Conservation (phyloP, 2,113 vertebrate genomes). For the Rhagologus leucostigma region DNA sequence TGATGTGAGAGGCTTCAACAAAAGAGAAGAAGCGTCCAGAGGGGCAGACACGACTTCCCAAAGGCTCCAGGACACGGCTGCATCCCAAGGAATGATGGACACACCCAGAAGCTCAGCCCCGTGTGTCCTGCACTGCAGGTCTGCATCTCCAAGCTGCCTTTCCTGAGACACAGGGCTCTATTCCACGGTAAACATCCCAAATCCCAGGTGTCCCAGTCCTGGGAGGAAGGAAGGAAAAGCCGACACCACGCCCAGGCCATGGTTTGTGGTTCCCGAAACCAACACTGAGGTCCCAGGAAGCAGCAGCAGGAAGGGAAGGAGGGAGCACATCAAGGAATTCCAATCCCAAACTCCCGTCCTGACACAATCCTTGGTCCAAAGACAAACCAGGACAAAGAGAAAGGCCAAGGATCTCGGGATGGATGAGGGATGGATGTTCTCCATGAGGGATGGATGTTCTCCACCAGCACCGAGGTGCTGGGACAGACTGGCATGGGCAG, state of each 20-base stretch:
- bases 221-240: not conserved
- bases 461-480: not conserved
- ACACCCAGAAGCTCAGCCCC: not conserved
- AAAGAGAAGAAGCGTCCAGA: not conserved
- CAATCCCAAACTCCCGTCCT: not conserved
- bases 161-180: not conserved
- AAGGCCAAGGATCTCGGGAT: fast-evolving
- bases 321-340: not conserved
- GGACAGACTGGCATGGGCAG: too few species aligned
- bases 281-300: not conserved
- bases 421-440: not conserved
- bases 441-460: not conserved
- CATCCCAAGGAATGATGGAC: not conserved
- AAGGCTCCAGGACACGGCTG: not conserved
- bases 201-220: not conserved
- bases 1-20: not conserved
- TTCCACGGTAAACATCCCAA: not conserved
- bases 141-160: not conserved
- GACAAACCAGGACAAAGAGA: not conserved
- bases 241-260: fast-evolving
- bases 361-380: not conserved
- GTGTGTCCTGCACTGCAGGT: fast-evolving
- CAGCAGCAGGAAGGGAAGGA: not conserved
- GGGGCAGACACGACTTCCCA: not conserved
- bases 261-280: not conserved